phyloP scores from a whole-genome alignment of 2,113 vertebrate genomes.

The Myrmecobius fasciatus region DNA sequence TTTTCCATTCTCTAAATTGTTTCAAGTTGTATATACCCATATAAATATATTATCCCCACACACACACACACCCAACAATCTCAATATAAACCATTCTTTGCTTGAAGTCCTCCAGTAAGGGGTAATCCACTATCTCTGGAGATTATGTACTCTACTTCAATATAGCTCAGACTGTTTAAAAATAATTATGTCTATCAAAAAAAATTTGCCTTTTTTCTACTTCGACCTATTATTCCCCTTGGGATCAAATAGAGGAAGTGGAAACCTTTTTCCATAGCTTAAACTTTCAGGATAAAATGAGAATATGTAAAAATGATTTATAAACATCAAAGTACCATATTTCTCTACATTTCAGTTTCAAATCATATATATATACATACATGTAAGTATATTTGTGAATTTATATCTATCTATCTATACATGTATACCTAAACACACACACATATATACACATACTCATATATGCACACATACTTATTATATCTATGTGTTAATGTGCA shows the following conservation, averaged over 20 bases:
- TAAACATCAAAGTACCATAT: not conserved
- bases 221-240: not conserved
- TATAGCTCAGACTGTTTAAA: not conserved
- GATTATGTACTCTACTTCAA: not conserved
- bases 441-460: too few relatives aligned
- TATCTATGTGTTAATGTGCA: too few relatives aligned
- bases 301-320: not conserved
- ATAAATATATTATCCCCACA: not conserved
- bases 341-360: not conserved
- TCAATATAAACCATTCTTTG: not conserved
- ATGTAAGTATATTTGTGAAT: not conserved
- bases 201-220: not conserved
- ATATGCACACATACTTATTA: too few relatives aligned
- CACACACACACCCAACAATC: not conserved
- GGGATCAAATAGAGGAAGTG: not conserved
- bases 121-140: not conserved
- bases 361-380: not conserved
- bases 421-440: too few relatives aligned
- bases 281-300: not conserved
- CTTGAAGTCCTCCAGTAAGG: not conserved
- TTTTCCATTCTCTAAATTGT: conserved; percentile 31
- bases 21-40: conserved; percentile 15
- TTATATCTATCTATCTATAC: too few relatives aligned
- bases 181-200: not conserved
- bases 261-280: not conserved